Evolutionary conservation across 2,797 vertebrate species (phyloP).

Genomic region (Tokudaia muenninki): DNA sequence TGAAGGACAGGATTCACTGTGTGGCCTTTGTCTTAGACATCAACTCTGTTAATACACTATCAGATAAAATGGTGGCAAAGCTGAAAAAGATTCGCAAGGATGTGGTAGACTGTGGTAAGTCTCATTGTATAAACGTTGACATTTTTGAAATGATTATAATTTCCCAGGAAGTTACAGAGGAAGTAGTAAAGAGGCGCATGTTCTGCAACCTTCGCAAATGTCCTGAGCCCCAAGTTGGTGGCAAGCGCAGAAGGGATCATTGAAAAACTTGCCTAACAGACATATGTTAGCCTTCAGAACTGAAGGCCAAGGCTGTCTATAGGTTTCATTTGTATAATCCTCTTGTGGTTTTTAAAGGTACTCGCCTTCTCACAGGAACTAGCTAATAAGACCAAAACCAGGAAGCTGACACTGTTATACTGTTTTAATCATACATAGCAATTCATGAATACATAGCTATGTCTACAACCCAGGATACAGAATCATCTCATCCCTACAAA

Average conservation of each 20-base stretch:
- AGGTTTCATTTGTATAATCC: background rate
- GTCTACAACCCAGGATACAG: background rate
- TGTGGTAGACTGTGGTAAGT: slow-evolving; percentile 67
- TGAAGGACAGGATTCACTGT: slow-evolving; percentile 78
- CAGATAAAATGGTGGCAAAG: slow-evolving; percentile 61
- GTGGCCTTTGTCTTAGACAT: slow-evolving; percentile 83
- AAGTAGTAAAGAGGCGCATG: background rate
- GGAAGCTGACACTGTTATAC: background rate
- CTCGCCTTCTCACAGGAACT: background rate
- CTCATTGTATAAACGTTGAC: background rate
- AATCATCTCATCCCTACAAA: background rate
- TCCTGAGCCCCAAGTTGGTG: background rate
- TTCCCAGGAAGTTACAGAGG: background rate
- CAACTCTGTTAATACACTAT: slow-evolving; percentile 73
- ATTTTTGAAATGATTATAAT: slow-evolving; percentile 1
- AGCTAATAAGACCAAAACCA: background rate
- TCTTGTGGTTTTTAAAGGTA: background rate
- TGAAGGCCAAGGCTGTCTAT: background rate
- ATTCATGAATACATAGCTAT: background rate
- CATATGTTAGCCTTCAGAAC: background rate
- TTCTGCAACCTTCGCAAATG: background rate
- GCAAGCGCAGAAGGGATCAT: background rate
- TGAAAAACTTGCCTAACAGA: background rate
- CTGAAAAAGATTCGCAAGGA: slow-evolving; percentile 53
- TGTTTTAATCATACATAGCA: background rate